Base-by-base conservation (phyloP, 2,888 invertebrate genomes). In the Drosophila incognita region DNA sequence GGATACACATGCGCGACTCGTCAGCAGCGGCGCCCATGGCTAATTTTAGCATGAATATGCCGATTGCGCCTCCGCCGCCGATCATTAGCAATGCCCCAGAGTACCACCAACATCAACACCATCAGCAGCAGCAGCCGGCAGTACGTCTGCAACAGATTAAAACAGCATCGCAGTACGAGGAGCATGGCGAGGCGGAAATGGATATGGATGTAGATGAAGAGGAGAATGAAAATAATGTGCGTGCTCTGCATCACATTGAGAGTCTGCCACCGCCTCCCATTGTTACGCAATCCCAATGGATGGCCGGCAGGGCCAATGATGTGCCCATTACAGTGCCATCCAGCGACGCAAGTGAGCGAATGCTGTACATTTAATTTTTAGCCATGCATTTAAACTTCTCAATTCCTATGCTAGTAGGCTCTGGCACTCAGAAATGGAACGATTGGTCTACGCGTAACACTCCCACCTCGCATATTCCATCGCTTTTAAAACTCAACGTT, bases 1-100 rank as follows among this genome's bases (percentile, higher is more conserved):
- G 99, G 99, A 99, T 99, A 83, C 97, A 97, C 92, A 98, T 98
- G 98, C 97, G 98, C 31, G 92, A 92, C 64, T 94, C 94, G 42
- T 94, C 95, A 42, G n/a, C 76, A 57, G 64, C 64, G 35, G 56
- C 63, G 15, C 62, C 73, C 1, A 21, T 72, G 8, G 66, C 79
- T 70, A 78, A 80, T 78, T 83, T 80, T 80, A 70, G 71, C 67
- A 65, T 75, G 40, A 94, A 95, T 42, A 93, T 95, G 49, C 94
- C 95, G 10, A 94, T 95, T 27, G 94, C 95, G 46, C 95, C 95
- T 13, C 95, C 95, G 5, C 94, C 95, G 1, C 91, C 92, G 10
- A 84, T 93, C 31, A 91, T 92, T 33, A 79, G 83, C 71, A 74
- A 71, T 71, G 67, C 73, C 10, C 67, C 78, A 13, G 68, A 79